Percentiles rank a stretch among this genome's conserved stretches.
Conservation (phyloP, 2,888 invertebrate genomes). For the Cantharis flavilabris region DNA sequence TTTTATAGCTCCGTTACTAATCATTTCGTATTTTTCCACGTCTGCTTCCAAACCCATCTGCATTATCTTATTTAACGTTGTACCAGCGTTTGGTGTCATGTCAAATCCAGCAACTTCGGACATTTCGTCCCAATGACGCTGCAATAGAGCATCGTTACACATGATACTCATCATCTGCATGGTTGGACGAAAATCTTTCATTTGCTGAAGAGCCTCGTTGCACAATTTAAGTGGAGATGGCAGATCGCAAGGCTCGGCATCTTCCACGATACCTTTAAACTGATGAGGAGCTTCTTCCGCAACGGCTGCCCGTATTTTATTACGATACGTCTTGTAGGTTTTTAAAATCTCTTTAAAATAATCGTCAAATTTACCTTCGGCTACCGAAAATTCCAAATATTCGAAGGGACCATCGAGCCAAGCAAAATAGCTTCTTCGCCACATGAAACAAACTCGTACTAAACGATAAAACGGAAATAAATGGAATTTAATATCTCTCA, state of each 20-base stretch:
- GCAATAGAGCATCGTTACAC: conserved; percentile 82
- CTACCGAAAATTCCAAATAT: conserved; percentile 75
- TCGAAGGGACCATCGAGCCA: conserved; percentile 95
- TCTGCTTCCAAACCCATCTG: conserved; percentile 70
- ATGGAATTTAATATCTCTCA: conserved; percentile 76
- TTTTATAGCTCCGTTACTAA: conserved; percentile 82
- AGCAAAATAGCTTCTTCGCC: conserved; percentile 81
- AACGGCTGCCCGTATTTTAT: conserved; percentile 76
- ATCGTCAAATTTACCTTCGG: conserved; percentile 81
- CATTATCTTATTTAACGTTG: conserved; percentile 79
- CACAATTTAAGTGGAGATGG: conserved; percentile 83
- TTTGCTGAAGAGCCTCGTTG: conserved; percentile 62
- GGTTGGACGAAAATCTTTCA: conserved; percentile 75
- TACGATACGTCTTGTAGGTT: conserved; percentile 76
- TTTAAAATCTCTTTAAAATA: conserved; percentile 79
- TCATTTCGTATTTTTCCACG: conserved; percentile 79
- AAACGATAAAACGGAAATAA: conserved; percentile 72
- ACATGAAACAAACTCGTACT: conserved; percentile 70
- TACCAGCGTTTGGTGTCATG: conserved; percentile 83
- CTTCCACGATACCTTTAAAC: conserved; percentile 71
- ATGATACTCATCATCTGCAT: conserved; percentile 85
- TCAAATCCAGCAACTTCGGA: conserved; percentile 79
- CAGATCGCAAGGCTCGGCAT: conserved; percentile 76
- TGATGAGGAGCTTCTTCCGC: conserved; percentile 66
- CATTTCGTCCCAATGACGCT: conserved; percentile 89